Evolutionary conservation across 2,113 vertebrate genomes (phyloP).

Genomic region (Halcyon senegalensis): DNA sequence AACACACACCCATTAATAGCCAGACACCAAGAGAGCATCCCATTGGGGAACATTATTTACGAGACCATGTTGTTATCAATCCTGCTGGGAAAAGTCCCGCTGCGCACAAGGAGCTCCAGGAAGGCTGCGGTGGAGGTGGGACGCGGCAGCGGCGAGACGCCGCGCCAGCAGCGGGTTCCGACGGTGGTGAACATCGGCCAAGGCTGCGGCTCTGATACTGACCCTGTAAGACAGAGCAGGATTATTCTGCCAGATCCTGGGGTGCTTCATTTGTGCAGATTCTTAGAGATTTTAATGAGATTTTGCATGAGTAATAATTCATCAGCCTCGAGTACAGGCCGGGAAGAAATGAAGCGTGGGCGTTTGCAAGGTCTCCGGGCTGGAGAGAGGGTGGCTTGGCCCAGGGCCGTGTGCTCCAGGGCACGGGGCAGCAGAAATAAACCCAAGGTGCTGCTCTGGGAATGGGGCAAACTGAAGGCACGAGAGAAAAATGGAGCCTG

Average conservation of each 20-base stretch:
- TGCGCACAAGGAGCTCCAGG: accelerated
- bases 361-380: not conserved
- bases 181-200: accelerated
- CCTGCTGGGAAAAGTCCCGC: not conserved
- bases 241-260: not conserved
- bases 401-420: accelerated
- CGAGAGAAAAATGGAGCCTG: not conserved
- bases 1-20: not conserved
- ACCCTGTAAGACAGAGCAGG: not conserved
- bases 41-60: not conserved
- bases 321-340: not conserved
- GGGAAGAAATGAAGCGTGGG: not conserved
- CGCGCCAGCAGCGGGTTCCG: accelerated
- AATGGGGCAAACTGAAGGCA: not conserved
- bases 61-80: not conserved
- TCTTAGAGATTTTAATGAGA: not conserved
- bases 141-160: accelerated
- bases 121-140: accelerated
- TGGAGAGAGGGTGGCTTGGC: not conserved
- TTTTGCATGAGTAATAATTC: not conserved
- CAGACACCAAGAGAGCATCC: not conserved
- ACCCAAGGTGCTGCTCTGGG: not conserved
- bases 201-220: not conserved
- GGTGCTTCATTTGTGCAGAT: not conserved
- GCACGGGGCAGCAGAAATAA: not conserved